Conservation (phyloP, 2,797 vertebrate genomes). For the Taeniopygia guttata region DNA sequence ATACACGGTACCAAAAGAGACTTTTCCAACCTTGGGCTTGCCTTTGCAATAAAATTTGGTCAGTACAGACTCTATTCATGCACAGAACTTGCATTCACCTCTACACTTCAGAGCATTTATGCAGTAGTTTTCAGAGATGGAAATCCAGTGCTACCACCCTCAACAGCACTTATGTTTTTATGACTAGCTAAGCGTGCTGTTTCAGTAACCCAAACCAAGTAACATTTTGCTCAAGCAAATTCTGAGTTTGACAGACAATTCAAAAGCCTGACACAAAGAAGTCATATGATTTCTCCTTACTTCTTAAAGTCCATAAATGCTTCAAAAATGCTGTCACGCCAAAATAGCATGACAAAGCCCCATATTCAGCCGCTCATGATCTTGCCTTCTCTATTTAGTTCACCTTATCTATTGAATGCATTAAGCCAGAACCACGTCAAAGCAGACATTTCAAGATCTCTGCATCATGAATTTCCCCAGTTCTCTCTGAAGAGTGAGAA, state of each 20-base stretch:
- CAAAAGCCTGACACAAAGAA: not conserved
- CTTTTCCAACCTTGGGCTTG: conserved; percentile 9
- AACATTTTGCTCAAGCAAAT: not conserved
- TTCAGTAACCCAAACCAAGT: not conserved
- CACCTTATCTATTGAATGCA: not conserved
- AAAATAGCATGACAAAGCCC: not conserved
- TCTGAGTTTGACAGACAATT: not conserved
- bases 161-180: not conserved
- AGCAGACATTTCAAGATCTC: not conserved
- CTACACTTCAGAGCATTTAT: not conserved
- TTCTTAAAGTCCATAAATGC: not conserved
- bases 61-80: not conserved
- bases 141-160: not conserved
- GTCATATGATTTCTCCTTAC: not conserved
- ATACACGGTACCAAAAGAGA: not conserved
- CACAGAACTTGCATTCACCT: not conserved
- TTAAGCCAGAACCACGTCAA: not conserved
- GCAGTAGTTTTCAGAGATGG: not conserved
- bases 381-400: not conserved
- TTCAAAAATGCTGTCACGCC: not conserved
- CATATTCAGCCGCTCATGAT: not conserved
- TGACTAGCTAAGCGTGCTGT: not conserved
- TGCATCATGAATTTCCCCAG: not conserved
- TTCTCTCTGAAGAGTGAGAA: not conserved
- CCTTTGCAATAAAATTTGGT: not conserved